phyloP scores from a whole-genome alignment of 2,888 invertebrate genomes.

The Cataglyphis albicans region DNA sequence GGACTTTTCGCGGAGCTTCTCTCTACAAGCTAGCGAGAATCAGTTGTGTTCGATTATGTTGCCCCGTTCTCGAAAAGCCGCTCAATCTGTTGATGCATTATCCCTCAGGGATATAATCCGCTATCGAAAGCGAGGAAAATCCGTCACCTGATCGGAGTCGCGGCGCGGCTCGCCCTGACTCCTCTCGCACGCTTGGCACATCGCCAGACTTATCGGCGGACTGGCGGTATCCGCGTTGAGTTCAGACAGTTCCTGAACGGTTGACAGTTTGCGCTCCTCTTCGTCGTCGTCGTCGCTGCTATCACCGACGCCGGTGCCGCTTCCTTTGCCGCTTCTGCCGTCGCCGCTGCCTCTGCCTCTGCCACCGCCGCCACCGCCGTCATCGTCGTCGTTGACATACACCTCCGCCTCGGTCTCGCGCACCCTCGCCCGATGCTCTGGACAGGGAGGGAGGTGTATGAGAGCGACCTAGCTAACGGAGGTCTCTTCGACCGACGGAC shows the following conservation, averaged over 20 bases:
- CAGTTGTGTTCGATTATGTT: neutral
- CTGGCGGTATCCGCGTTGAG: constrained; percentile 59
- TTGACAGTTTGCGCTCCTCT: constrained; percentile 71
- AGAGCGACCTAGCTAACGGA: constrained; percentile 83
- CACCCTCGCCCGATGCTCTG: constrained; percentile 71
- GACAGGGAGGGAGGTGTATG: constrained; percentile 79
- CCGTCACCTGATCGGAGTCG: constrained; percentile 66
- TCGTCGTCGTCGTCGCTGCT: constrained; percentile 53
- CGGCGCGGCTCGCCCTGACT: constrained; percentile 59
- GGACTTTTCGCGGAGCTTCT: neutral
- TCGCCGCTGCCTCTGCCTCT: neutral
- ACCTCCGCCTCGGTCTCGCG: constrained; percentile 76
- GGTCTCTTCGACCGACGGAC: constrained; percentile 83
- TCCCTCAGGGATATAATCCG: neutral
- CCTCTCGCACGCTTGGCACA: constrained; percentile 55
- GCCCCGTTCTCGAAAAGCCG: neutral
- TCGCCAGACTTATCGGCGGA: constrained; percentile 58
- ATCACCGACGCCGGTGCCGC: neutral
- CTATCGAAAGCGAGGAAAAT: constrained; percentile 43
- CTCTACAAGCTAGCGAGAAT: neutral
- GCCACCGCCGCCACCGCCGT: constrained; percentile 9
- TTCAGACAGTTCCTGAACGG: constrained; percentile 77
- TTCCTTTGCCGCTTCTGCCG: neutral
- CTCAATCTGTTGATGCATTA: neutral
- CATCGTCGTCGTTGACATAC: constrained; percentile 66